Conservation (phyloP, 2,113 vertebrate genomes). For the Lamprologus ornatipinnis region DNA sequence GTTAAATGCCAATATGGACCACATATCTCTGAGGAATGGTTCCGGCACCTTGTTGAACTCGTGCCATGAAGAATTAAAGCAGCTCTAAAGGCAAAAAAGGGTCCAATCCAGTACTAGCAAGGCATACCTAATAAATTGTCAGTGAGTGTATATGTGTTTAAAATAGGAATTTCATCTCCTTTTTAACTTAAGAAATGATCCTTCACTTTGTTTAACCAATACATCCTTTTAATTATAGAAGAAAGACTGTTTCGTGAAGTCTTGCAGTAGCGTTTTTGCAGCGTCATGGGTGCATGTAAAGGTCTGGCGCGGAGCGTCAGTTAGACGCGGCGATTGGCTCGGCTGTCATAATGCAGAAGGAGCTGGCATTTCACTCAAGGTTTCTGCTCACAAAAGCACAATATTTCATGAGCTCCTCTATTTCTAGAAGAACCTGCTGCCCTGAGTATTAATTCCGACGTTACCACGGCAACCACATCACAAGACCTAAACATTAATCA, state of each 20-base stretch:
- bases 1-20: background rate
- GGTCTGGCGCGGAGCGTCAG: background rate
- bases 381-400: constrained; percentile 28
- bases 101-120: background rate
- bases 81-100: background rate
- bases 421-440: constrained; percentile 18
- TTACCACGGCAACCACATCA: constrained; percentile 57
- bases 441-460: constrained; percentile 3
- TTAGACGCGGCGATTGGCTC: background rate
- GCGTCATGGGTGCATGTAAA: background rate
- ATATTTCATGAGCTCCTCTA: constrained; percentile 39
- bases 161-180: background rate
- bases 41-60: background rate
- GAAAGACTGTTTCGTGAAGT: background rate
- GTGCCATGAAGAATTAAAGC: background rate
- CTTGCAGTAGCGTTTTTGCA: background rate
- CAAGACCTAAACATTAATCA: constrained; percentile 59
- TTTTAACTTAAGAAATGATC: background rate
- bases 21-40: background rate
- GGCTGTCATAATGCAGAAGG: background rate
- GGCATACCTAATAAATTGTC: background rate
- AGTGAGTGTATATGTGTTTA: background rate
- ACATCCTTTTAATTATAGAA: background rate
- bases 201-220: background rate
- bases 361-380: constrained; percentile 20